Percentiles rank a stretch among this genome's conserved stretches.
Conservation (phyloP, 2,113 vertebrate species). For the Xenopus borealis region DNA sequence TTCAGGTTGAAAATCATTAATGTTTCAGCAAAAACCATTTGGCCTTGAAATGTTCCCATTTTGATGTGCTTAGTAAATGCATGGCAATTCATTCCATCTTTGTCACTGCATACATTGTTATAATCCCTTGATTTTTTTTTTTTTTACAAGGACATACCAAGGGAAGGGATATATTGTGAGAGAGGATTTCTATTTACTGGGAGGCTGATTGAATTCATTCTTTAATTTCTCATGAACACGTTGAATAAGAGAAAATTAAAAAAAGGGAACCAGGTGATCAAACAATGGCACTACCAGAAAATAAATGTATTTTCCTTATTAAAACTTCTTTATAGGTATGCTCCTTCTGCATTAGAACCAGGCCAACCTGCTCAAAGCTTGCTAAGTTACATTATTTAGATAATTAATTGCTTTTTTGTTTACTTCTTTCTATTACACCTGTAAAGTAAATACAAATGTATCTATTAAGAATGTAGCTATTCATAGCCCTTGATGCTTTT, state of each 20-base stretch:
- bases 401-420: no score
- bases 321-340: no score
- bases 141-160: conserved; percentile 32
- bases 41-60: conserved; percentile 17
- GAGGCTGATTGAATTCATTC: conserved; percentile 7
- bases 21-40: conserved; percentile 25
- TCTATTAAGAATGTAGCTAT: no score
- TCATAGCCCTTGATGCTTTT: no score
- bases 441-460: no score
- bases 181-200: neutral
- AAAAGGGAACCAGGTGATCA: neutral
- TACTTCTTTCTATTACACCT: no score
- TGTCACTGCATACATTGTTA: conserved; percentile 26
- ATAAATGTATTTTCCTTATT: no score
- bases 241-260: neutral
- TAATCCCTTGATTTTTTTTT: conserved; percentile 24
- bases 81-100: conserved; percentile 13
- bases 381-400: no score
- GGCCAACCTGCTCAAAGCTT: no score
- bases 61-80: conserved; percentile 25
- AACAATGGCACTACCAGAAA: no score
- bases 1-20: conserved; percentile 16
- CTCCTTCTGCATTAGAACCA: no score
- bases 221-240: conserved; percentile 14
- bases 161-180: conserved; percentile 18